Conservation (phyloP, 2,113 vertebrate genomes). For the Vireo altiloquus region DNA sequence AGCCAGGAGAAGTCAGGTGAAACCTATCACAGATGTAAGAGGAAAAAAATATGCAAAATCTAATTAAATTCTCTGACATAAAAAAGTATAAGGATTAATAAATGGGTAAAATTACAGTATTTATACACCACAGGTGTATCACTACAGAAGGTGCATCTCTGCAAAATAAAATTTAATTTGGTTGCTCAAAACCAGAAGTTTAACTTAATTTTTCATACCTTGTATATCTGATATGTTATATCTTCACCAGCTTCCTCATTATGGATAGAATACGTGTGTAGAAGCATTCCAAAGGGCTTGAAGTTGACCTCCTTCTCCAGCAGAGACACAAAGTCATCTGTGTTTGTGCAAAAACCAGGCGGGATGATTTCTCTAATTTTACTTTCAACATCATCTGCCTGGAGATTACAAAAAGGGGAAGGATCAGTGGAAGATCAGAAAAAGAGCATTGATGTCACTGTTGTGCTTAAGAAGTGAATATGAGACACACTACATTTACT, state of each 20-base stretch:
- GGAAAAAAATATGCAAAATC: conserved; percentile 34
- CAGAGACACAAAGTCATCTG: conserved; percentile 90
- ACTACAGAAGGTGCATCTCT: background rate
- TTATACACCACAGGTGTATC: background rate
- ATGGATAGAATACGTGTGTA: conserved; percentile 88
- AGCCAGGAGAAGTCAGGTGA: conserved; percentile 80
- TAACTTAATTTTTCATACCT: conserved; percentile 73
- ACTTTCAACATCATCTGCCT: conserved; percentile 91
- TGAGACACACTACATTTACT: background rate
- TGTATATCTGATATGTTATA: conserved; percentile 91
- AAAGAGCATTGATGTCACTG: background rate
- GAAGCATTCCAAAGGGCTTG: conserved; percentile 88
- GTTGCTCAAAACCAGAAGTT: background rate
- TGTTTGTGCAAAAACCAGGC: conserved; percentile 88
- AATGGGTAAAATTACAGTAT: background rate
- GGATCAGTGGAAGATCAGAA: background rate
- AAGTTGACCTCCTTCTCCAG: conserved; percentile 96
- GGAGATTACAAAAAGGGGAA: conserved; percentile 10
- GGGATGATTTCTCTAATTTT: conserved; percentile 94
- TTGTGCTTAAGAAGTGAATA: background rate
- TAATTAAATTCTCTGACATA: conserved; percentile 47
- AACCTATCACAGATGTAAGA: conserved; percentile 67
- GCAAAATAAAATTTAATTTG: background rate
- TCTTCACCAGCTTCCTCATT: conserved; percentile 89
- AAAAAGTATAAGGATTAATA: background rate